phyloP scores from a whole-genome alignment of 2,888 invertebrate species.

The Tiliacea aurago region DNA sequence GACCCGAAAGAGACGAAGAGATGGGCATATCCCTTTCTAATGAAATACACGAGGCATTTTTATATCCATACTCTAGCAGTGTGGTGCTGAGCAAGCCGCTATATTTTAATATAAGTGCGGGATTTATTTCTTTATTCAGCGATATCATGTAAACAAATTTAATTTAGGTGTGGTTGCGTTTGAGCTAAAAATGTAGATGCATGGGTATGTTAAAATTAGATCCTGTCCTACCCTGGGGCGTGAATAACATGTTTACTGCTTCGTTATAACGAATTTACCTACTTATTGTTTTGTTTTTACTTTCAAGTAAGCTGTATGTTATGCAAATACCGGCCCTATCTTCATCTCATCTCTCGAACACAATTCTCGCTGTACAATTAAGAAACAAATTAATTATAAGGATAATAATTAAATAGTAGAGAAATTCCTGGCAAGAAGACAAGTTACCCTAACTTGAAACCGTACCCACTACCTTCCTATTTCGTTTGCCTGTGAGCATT shows the following conservation, averaged over 20 bases:
- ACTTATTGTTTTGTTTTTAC: background rate
- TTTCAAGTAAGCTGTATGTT: background rate
- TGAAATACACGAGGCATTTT: slow-evolving; percentile 32
- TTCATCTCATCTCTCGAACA: background rate
- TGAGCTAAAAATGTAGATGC: background rate
- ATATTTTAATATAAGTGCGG: slow-evolving; percentile 5
- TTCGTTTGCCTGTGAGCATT: slow-evolving; percentile 5
- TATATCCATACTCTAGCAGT: background rate
- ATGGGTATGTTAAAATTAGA: slow-evolving; percentile 6
- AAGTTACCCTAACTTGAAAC: background rate
- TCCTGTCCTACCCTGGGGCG: background rate
- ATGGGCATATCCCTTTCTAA: slow-evolving; percentile 16
- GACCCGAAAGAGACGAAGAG: slow-evolving; percentile 22
- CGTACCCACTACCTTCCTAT: background rate
- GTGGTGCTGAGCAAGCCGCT: no score
- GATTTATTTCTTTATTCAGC: slow-evolving; percentile 2
- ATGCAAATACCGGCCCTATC: background rate
- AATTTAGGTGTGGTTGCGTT: background rate
- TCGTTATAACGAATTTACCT: background rate
- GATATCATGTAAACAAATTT: background rate
- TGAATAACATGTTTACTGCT: background rate
- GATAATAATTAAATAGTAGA: background rate
- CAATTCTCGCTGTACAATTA: background rate
- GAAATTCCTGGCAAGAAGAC: background rate
- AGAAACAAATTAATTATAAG: no score